Evolutionary conservation across 2,888 invertebrate species (phyloP).

Genomic region (Dione vanillae): DNA sequence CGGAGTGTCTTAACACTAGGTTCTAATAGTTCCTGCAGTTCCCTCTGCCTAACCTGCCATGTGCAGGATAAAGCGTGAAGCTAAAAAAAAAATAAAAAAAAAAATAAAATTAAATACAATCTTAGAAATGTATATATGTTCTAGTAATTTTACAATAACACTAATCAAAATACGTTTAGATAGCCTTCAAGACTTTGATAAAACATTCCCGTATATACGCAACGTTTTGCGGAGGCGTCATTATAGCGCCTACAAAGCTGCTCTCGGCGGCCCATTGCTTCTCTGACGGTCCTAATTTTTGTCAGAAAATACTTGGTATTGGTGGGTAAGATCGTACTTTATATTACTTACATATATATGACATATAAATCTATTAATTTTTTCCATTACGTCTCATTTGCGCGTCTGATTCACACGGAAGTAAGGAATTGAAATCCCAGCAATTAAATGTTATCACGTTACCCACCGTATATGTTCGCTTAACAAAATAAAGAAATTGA

Average conservation of each 20-base stretch:
- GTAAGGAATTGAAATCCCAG: too few species aligned
- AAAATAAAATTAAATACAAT: too few species aligned
- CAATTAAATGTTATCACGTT: too few species aligned
- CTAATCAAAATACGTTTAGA: slow-evolving; percentile 48
- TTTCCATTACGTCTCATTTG: background rate
- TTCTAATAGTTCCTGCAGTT: too few species aligned
- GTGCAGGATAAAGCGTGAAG: too few species aligned
- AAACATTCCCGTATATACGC: slow-evolving; percentile 42
- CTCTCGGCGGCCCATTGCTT: slow-evolving; percentile 70
- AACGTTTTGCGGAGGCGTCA: slow-evolving; percentile 65
- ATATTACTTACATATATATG: background rate
- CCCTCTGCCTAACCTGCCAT: too few species aligned
- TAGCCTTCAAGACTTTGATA: slow-evolving; percentile 55
- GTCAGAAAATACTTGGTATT: slow-evolving; percentile 42
- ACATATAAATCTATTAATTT: background rate
- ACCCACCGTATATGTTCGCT: too few species aligned
- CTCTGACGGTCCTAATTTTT: slow-evolving; percentile 40
- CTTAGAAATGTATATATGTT: too few species aligned
- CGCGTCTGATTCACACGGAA: too few species aligned
- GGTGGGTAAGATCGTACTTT: slow-evolving; percentile 40
- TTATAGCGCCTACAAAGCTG: slow-evolving; percentile 56
- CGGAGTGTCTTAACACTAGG: too few species aligned
- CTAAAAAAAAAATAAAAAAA: too few species aligned
- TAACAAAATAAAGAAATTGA: too few species aligned
- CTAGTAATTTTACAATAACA: background rate